Percentiles rank a stretch among this genome's conserved stretches.
These are phyloP conservation scores for Colletes latitarsis DNA, from an alignment of 1,140 invertebrate species.

Conservation along the genomic window DNA sequence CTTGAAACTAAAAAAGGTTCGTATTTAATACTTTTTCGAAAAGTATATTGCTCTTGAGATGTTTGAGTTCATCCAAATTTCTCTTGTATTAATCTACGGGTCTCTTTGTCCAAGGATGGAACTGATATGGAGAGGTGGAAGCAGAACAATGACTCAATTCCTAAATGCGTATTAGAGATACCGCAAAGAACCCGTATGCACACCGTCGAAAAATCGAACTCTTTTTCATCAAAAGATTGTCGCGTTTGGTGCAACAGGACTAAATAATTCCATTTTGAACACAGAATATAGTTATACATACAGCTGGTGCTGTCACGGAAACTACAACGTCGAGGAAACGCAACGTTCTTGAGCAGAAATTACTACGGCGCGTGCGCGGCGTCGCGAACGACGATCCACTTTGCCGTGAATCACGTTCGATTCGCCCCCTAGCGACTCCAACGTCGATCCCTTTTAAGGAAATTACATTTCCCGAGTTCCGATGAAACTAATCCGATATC, in stretches of 20 bases:
- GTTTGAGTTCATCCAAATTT: no score
- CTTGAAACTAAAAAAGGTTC: no score
- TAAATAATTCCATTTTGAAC: conserved; percentile 7
- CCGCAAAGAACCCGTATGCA: background rate
- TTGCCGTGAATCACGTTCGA: background rate
- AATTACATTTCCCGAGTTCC: background rate
- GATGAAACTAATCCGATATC: background rate
- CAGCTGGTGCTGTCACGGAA: background rate
- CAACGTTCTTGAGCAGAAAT: conserved; percentile 6
- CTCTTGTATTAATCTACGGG: background rate
- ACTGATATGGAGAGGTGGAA: background rate
- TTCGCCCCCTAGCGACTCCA: background rate
- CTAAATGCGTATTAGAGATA: conserved; percentile 3
- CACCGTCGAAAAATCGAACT: background rate
- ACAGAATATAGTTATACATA: conserved; percentile 4
- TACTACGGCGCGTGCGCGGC: background rate
- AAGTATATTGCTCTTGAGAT: no score
- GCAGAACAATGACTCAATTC: conserved; percentile 30
- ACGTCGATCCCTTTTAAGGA: background rate
- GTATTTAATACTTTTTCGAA: no score
- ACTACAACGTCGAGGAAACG: conserved; percentile 2
- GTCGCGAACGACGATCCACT: background rate
- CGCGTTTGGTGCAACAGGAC: background rate
- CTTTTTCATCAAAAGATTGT: no score
- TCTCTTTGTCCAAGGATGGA: background rate